phyloP scores from a whole-genome alignment of 2,113 vertebrate genomes.

The Caloenas nicobarica region DNA sequence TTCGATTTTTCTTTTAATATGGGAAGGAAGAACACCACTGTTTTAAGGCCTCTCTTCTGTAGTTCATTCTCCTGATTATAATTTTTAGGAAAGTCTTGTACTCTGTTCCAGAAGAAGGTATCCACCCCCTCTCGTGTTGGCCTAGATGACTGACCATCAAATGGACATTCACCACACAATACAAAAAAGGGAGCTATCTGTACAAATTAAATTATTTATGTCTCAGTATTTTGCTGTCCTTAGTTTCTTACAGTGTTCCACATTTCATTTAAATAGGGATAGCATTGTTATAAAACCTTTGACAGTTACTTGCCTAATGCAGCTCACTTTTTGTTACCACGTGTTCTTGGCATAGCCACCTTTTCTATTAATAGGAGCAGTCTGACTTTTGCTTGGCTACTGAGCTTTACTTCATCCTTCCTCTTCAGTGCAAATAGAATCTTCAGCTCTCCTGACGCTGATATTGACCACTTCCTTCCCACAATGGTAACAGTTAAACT shows the following conservation, averaged over 20 bases:
- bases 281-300: neutral
- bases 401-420: neutral
- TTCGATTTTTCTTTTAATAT: neutral
- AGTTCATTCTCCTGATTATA: neutral
- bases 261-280: neutral
- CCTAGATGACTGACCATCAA: neutral
- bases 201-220: neutral
- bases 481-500: neutral
- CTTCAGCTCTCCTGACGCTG: neutral
- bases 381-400: neutral
- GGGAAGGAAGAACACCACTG: neutral
- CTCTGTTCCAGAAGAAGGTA: neutral
- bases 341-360: neutral
- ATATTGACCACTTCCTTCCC: neutral
- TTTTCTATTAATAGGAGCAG: neutral
- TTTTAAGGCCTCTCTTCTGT: neutral
- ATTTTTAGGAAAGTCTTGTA: neutral
- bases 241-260: neutral
- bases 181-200: neutral
- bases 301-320: neutral
- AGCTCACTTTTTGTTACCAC: neutral
- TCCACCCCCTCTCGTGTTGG: neutral
- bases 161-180: neutral
- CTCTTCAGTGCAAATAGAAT: neutral
- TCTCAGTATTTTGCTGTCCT: neutral